Evolutionary conservation across 2,113 vertebrate genomes (phyloP), one percentile per base, ranked within the genome.

Genomic region (Neotoma lepida): DNA sequence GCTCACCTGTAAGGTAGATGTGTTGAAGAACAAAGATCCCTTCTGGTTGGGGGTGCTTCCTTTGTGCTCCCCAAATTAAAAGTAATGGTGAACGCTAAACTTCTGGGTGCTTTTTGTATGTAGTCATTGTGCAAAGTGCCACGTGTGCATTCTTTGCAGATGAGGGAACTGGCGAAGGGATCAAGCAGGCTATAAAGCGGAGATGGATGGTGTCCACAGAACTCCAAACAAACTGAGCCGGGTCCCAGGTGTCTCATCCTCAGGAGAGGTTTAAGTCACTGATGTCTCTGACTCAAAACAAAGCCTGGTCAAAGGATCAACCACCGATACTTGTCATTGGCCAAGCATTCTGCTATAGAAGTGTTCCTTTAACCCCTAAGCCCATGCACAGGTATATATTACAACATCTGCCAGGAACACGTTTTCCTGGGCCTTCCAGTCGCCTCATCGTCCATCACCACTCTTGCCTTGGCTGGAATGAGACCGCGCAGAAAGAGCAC

Each of bases 401-500:
- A 7, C 1, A 9, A 35, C 49, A 9, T 66, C 68, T 15, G 41
- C 30, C 46, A 22, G 63, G 56, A 86, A 17, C 28, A 0, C 2
- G 0, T 0, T 4, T 6, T 4, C 18, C 15, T 1, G 0, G 8
- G 0, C 14, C 71, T n/a, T 14, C 39, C 39, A 77, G 28, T 7
- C 58, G 17, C 17, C n/a, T 78, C 76, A 0, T 12, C 0, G 8
- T 33, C 41, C 30, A 10, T 68, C 54, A 9, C 24, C 51, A 24
- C 56, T 93, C 54, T 24, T 76, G 68, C 4, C 44, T 63, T 22
- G 8, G 1, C 20, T 44, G 28, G 33, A 0, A 15, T 15, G 39
- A 63, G 35, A 74, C 68, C 28, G 30, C 61, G 84, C 3, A 4
- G 41, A 61, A 14, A 73, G 28, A 28, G 56, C 41, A 5, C 7